These are phyloP conservation scores for Vidua chalybeata DNA, from an alignment of 2,113 vertebrate genomes.

Conservation along the genomic window DNA sequence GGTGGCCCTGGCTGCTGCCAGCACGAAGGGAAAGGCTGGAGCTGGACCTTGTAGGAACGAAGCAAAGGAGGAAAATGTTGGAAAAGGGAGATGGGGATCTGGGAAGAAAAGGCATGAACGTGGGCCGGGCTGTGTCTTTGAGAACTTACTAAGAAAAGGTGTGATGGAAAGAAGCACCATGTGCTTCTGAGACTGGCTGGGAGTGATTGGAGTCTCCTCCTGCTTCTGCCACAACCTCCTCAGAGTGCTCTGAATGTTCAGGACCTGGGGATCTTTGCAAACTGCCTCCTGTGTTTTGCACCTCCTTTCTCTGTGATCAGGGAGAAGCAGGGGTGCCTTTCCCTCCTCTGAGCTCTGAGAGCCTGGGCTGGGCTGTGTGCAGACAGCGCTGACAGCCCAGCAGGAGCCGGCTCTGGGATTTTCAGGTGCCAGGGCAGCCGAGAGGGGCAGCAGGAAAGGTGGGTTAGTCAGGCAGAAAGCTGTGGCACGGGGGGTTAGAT, in stretches of 20 bases:
- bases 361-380: background rate
- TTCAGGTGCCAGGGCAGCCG: background rate
- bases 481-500: constrained; percentile 29
- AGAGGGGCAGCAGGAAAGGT: background rate
- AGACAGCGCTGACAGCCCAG: background rate
- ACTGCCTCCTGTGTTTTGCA: background rate
- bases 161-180: background rate
- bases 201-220: background rate
- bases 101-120: background rate
- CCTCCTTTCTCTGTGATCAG: background rate
- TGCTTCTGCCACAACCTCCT: background rate
- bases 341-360: background rate
- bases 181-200: background rate
- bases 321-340: background rate
- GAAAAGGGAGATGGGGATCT: background rate
- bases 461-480: constrained; percentile 46
- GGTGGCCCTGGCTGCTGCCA: background rate
- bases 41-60: background rate
- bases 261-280: background rate
- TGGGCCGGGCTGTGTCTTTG: background rate
- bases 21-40: background rate
- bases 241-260: background rate
- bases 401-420: background rate
- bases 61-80: background rate
- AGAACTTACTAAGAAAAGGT: background rate